Conservation (phyloP, 2,113 vertebrate genomes). For the Oxyura jamaicensis region DNA sequence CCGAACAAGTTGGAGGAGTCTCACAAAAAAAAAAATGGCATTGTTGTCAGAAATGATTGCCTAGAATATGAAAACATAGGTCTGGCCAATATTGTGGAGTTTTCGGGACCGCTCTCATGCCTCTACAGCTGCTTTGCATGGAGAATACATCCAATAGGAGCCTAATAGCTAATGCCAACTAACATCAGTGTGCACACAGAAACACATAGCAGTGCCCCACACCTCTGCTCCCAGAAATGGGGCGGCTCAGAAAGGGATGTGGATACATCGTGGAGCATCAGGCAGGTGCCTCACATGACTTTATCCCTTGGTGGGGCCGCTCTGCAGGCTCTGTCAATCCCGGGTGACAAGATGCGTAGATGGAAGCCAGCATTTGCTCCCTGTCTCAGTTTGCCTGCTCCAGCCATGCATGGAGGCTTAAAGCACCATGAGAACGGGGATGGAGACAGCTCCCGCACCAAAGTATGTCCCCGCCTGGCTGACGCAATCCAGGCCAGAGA, state of each 20-base stretch:
- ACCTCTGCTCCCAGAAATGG: no score
- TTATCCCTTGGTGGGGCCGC: conserved; percentile 8
- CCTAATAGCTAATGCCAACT: neutral
- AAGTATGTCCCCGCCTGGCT: conserved; percentile 60
- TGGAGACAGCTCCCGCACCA: neutral
- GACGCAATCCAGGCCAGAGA: conserved; percentile 56
- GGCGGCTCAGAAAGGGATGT: no score
- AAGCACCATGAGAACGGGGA: neutral
- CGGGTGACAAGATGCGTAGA: neutral
- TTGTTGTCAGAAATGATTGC: neutral
- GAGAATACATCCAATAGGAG: neutral
- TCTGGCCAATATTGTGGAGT: neutral
- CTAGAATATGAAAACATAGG: neutral
- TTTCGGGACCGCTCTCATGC: neutral
- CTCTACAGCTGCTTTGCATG: neutral
- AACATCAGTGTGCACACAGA: neutral
- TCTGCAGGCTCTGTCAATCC: conserved; percentile 37
- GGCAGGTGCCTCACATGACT: neutral
- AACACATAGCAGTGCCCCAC: no score
- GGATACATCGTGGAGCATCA: neutral
- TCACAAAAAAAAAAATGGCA: neutral
- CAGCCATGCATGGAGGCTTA: neutral
- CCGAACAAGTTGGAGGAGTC: neutral
- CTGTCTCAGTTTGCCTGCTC: neutral
- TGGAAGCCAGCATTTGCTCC: conserved; percentile 51